Base-by-base conservation (phyloP, 2,797 vertebrate genomes). In the Scomberomorus guttatus region DNA sequence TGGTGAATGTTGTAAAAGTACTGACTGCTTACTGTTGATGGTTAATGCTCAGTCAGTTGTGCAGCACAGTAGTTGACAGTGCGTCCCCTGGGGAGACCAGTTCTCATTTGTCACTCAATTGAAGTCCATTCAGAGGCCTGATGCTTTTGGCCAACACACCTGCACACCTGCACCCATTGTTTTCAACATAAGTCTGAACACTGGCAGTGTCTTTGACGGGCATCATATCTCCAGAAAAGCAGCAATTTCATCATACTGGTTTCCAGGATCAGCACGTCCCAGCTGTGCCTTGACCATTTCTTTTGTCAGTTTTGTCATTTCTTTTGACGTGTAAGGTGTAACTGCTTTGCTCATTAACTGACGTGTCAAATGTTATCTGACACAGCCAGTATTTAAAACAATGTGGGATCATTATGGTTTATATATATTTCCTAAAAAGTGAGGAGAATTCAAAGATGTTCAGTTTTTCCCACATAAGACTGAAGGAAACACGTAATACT, bases 261-360 rank as follows among this genome's bases (percentile, higher is more conserved):
- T 42, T 68, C 12, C 0, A 10, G 6, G 12, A 18, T 22, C 1
- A 5, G 18, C 6, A 24, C 24, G 18, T 13, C n/a, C 17, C 1
- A 9, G 50, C 59, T 37, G 10, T 25, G 44, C 4, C 5, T 11
- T 5, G 5, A 29, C 29, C 13, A 3, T 34, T n/a, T 52, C 7
- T 72, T 52, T 50, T 15, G 14, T 17, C 27, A 59, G 27, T 11
- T n/a, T n/a, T n/a, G n/a, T n/a, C n/a, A n/a, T n/a, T n/a, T n/a
- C n/a, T n/a, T n/a, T 11, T n/a, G 11, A 5, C 7, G 2, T 14
- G 18, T 25, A 14, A 1, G 0, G 2, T 17, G 12, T 44, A n/a
- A 24, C 4, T 13, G 17, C 18, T 75, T 5, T 32, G 29, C 29
- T 58, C 22, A 52, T 54, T 25, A 20, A 24, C 20, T 3, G 7